Percentiles rank a stretch among this genome's conserved stretches.
phyloP scores from a whole-genome alignment of 1,140 invertebrate genomes.

The Caerostris extrusa region DNA sequence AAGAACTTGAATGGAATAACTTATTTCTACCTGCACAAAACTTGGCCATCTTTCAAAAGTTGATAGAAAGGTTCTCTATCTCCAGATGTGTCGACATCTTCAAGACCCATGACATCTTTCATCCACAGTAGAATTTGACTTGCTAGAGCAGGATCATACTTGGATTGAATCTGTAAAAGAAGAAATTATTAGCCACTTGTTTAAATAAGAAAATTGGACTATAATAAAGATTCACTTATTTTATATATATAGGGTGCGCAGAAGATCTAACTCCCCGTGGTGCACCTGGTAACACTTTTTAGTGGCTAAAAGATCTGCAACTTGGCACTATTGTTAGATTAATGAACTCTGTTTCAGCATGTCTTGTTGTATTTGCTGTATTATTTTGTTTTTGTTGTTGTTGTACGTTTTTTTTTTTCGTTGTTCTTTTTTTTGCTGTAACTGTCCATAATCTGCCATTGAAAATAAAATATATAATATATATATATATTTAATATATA shows the following conservation, averaged over 20 bases:
- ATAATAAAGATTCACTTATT: neutral
- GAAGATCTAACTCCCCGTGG: neutral
- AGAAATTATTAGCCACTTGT: conserved; percentile 66
- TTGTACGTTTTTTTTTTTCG: no score
- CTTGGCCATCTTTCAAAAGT: conserved; percentile 90
- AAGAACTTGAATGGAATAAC: no score
- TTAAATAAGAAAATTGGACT: neutral
- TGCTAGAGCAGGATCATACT: conserved; percentile 96
- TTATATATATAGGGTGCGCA: neutral
- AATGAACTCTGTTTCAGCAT: no score
- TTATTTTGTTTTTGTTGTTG: no score
- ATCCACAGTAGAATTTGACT: conserved; percentile 96
- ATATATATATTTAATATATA: no score
- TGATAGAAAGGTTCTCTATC: conserved; percentile 92
- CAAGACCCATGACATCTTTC: conserved; percentile 88
- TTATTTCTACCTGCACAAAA: conserved; percentile 89
- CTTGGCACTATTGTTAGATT: no score
- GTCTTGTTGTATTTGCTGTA: no score
- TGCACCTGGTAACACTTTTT: no score
- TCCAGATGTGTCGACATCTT: conserved; percentile 89
- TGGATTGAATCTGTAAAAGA: conserved; percentile 92
- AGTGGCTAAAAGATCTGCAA: no score
- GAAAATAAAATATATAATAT: no score
- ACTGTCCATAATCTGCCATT: no score
- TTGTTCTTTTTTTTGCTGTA: no score